A percentile compares a stretch with the other conserved stretches of the same genome.
phyloP scores from a whole-genome alignment of 2,797 vertebrate genomes.

The Pogonophryne albipinna region DNA sequence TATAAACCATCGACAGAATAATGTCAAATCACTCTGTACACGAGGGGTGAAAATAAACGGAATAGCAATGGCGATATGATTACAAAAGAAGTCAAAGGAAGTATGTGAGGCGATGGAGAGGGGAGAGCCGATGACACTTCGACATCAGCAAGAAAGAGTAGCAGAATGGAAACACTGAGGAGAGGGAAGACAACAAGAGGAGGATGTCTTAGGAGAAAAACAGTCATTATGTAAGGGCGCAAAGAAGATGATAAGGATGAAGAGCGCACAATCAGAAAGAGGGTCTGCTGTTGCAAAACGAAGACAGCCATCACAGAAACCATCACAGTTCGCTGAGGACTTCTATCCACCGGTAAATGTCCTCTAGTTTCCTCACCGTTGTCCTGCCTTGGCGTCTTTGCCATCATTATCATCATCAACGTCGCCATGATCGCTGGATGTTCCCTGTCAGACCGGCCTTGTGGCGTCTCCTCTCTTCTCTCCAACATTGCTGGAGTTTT shows the following conservation, averaged over 20 bases:
- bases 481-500: conserved; percentile 64
- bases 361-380: conserved; percentile 58
- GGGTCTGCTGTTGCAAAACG: conserved; percentile 25
- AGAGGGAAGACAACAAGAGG: conserved; percentile 13
- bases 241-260: conserved; percentile 40
- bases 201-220: conserved; percentile 32
- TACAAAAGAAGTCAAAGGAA: conserved; percentile 28
- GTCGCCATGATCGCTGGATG: conserved; percentile 34
- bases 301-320: conserved; percentile 35
- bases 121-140: conserved; percentile 38
- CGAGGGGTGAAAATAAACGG: not conserved
- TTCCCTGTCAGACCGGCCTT: conserved; percentile 63
- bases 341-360: conserved; percentile 35
- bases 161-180: conserved; percentile 30
- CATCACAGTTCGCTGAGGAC: conserved; percentile 37
- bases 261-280: conserved; percentile 17
- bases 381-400: conserved; percentile 49
- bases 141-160: conserved; percentile 29
- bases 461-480: conserved; percentile 60
- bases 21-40: conserved; percentile 15
- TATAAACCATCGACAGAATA: conserved; percentile 7
- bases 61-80: conserved; percentile 5
- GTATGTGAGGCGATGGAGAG: conserved; percentile 16
- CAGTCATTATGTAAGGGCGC: conserved; percentile 35
- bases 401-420: conserved; percentile 55